Conservation (phyloP, 2,797 vertebrate genomes). For the Lemur catta region DNA sequence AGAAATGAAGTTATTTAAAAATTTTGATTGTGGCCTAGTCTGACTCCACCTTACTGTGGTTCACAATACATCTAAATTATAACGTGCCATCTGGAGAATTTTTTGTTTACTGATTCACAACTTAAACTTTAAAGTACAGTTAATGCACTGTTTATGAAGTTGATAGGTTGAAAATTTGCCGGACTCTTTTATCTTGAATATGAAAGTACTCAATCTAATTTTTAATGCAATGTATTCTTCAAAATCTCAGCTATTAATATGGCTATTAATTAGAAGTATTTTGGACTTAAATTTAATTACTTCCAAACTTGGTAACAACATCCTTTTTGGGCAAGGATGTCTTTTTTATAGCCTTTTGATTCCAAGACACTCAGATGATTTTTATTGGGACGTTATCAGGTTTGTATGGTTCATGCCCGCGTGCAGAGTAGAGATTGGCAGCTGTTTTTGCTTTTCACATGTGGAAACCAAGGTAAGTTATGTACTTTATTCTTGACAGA, state of each 20-base stretch:
- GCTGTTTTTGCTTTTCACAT: not conserved
- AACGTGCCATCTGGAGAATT: conserved; percentile 44
- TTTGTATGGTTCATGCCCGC: not conserved
- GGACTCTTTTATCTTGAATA: conserved; percentile 7
- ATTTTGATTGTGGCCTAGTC: conserved; percentile 13
- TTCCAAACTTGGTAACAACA: not conserved
- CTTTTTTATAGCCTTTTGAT: conserved; percentile 5
- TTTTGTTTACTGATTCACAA: conserved; percentile 56
- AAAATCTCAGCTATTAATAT: not conserved
- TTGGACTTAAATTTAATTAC: conserved; percentile 37
- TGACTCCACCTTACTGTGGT: conserved; percentile 56
- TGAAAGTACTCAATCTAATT: conserved; percentile 27
- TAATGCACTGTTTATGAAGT: conserved; percentile 58
- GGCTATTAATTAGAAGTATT: conserved; percentile 44
- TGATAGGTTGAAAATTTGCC: conserved; percentile 61
- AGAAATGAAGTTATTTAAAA: conserved; percentile 63
- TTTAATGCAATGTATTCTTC: conserved; percentile 37
- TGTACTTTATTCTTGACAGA: not conserved
- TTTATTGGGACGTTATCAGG: not conserved
- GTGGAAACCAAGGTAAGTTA: not conserved
- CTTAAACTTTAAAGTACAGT: conserved; percentile 32
- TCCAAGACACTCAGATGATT: not conserved
- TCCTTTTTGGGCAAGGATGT: rapidly evolving
- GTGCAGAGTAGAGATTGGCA: not conserved
- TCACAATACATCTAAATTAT: conserved; percentile 62